A percentile compares a stretch with the other conserved stretches of the same genome.
These are phyloP conservation scores for Daktulosphaira vitifoliae DNA, from an alignment of 1,140 invertebrate species.

Conservation along the genomic window DNA sequence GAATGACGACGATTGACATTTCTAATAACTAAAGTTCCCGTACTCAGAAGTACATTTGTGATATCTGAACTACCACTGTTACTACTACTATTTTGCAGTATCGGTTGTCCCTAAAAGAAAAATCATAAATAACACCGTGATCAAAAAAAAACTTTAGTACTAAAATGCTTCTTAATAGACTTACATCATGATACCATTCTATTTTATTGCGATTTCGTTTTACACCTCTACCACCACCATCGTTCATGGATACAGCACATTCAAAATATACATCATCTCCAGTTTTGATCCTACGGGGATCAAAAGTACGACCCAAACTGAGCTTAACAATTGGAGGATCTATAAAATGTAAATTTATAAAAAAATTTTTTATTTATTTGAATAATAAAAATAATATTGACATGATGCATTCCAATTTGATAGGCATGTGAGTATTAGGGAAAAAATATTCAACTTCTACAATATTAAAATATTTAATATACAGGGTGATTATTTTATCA, in stretches of 20 bases:
- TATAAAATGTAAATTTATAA: constrained; percentile 47
- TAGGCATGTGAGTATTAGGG: no score
- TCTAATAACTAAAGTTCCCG: constrained; percentile 19
- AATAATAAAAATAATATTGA: no score
- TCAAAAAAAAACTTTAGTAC: no score
- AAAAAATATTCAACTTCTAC: no score
- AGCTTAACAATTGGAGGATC: constrained; percentile 76
- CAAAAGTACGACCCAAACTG: constrained; percentile 70
- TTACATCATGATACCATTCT: constrained; percentile 24
- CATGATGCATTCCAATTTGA: no score
- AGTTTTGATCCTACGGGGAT: constrained; percentile 79
- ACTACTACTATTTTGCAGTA: constrained; percentile 10
- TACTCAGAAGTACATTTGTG: constrained; percentile 16
- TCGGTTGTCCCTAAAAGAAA: background rate
- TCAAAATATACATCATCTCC: constrained; percentile 88
- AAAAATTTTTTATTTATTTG: no score
- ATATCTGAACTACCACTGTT: constrained; percentile 3
- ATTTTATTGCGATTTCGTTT: background rate
- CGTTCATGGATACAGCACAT: constrained; percentile 46
- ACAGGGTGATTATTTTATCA: no score
- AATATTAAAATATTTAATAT: no score
- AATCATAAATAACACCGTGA: no score
- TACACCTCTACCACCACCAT: background rate
- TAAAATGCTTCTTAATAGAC: background rate
- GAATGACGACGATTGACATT: constrained; percentile 16